These are phyloP conservation scores for Phrixothrix hirtus DNA, from an alignment of 2,888 invertebrate species.

Conservation along the genomic window DNA sequence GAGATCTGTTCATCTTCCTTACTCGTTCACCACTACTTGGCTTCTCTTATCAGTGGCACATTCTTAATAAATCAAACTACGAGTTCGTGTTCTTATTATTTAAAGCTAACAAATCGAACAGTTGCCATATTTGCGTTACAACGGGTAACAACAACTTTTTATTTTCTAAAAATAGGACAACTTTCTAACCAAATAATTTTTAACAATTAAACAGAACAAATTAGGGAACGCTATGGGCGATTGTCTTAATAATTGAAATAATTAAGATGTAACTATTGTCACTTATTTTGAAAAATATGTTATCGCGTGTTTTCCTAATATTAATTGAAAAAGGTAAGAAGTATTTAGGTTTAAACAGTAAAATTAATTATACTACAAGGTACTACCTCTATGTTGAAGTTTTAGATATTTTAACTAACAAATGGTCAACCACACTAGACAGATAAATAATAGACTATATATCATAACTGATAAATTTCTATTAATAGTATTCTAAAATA, in stretches of 20 bases:
- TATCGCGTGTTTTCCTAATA: background rate
- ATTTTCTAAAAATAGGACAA: background rate
- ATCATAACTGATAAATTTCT: too few relatives aligned
- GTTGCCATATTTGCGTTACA: slow-evolving; percentile 2
- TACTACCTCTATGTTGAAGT: too few relatives aligned
- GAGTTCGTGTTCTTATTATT: slow-evolving; percentile 17
- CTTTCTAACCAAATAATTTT: background rate
- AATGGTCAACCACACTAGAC: too few relatives aligned
- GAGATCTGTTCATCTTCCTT: slow-evolving; percentile 23
- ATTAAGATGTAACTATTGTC: too few relatives aligned
- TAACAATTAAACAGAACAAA: background rate
- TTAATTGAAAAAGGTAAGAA: too few relatives aligned
- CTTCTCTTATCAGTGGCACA: slow-evolving; percentile 19
- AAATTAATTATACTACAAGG: too few relatives aligned
- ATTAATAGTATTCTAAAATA: too few relatives aligned
- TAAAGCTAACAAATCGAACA: background rate
- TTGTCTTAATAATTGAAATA: too few relatives aligned
- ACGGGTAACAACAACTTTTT: background rate
- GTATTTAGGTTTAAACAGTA: too few relatives aligned
- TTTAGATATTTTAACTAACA: too few relatives aligned
- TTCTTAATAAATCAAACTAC: slow-evolving; percentile 23
- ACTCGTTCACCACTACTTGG: slow-evolving; percentile 25
- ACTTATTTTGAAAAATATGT: background rate
- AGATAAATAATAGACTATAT: too few relatives aligned
- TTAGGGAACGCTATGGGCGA: background rate